Base-by-base conservation (phyloP, 1,140 invertebrate genomes). In the Tetragnatha versicolor region DNA sequence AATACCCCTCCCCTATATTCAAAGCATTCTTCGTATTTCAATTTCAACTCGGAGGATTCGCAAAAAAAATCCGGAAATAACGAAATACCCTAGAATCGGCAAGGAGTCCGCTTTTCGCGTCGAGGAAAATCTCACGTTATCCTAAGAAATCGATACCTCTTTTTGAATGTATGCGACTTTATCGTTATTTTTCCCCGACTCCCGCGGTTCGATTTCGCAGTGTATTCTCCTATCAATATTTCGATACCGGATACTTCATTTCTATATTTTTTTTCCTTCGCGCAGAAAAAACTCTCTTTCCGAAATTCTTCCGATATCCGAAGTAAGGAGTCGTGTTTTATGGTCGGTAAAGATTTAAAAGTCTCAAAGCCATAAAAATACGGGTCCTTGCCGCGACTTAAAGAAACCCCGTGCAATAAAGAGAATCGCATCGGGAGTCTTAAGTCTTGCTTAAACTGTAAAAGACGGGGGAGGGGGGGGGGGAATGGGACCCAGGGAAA, bases 321-420 rank as follows among this genome's bases (percentile, higher is more conserved):
- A 47, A 66, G 63, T 66, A 66, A 39, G 35, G 39, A 66, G 49
- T 45, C 63, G 25, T 66, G 63, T 66, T 66, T 63, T 66, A 66
- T 66, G 42, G 63, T 22, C 33, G 63, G 42, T 49, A 66, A 47
- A 45, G 63, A 66, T 66, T 66, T 66, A 47, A 31, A 66, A 66
- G 42, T 66, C 63, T 66, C 33, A 66, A n/a, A 29, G 20, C 27
- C 25, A 45, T 45, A 66, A 66, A 66, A 45, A 22, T 22, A 10
- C 49, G 10, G 49, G 27, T 53, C 20, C 49, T 10, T 53, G 42
- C 20, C 14, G 49, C 49, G 20, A 53, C 20, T 9, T 14, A 22
- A 22, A 22, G 27, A 53, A 53, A 25, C 49, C 20, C n/a, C 42
- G 12, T 45, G 42, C 42, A 14, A n/a, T 22, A 22, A 53, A 25